Evolutionary conservation across 2,113 vertebrate species (phyloP), one percentile per base, ranked within the genome.

Genomic region (Petrocephalus microphthalmus): DNA sequence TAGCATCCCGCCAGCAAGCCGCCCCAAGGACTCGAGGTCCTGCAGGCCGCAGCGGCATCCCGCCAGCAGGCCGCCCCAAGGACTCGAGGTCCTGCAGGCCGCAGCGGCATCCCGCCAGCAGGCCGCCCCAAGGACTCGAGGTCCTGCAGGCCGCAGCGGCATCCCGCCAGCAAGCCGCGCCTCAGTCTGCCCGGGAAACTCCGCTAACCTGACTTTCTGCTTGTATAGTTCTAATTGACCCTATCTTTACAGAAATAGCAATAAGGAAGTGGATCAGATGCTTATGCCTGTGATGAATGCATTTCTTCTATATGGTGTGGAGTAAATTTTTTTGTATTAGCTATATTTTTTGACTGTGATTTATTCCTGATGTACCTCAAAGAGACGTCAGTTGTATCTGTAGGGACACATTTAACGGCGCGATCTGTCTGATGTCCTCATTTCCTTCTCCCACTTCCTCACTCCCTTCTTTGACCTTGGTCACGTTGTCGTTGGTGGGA

Each of bases 71-170:
- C 0, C 93, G 94, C 88, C 93, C 92, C 45, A 95, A 92, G 67
- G 95, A 95, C 64, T 94, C 94, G 0, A 92, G 90, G 64, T 78
- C 49, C 81, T 92, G 37, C 78, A 96, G 94, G 85, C 91, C 95
- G 71, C 71, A 92, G 5, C 95, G 92, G 60, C 96, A 71, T 20
- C 13, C 0, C 13, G 53, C 67, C 67, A n/a, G n/a, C n/a, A n/a
- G n/a, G n/a, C 0, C 93, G 94, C 88, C 93, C 92, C 45, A 95
- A 92, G 67, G 95, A 95, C 64, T 94, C 94, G 0, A 92, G 90
- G 64, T 78, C 49, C 81, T 92, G 37, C 78, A 96, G 94, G 85
- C 91, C 95, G 71, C 71, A 92, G 5, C 95, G 92, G 60, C 96
- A 71, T 20, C 13, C 0, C 13, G 53, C 67, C 67, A 37, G n/a